Percentiles rank a stretch among this genome's conserved stretches.
Evolutionary conservation across 2,888 invertebrate genomes (phyloP).

Genomic region (Neelides folsomi): DNA sequence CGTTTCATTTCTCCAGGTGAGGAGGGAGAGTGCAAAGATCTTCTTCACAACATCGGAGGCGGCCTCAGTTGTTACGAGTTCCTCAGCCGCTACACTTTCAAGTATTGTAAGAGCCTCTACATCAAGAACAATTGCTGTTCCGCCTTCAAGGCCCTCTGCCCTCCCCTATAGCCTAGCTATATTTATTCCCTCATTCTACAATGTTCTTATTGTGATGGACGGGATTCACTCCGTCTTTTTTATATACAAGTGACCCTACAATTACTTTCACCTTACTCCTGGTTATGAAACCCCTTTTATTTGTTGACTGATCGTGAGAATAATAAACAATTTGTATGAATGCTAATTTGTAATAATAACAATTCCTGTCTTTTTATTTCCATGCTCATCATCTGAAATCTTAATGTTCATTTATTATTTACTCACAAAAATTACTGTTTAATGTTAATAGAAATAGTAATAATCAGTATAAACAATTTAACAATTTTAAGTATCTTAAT

Average conservation of each 20-base stretch:
- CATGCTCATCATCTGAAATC: no score
- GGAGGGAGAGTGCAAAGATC: constrained; percentile 21
- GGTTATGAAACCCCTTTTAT: neutral
- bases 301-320: constrained; percentile 21
- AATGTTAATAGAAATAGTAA: no score
- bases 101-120: constrained; percentile 41
- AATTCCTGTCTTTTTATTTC: no score
- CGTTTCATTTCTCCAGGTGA: neutral
- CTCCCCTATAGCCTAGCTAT: constrained; percentile 3
- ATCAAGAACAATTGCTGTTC: constrained; percentile 41
- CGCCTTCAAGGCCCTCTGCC: constrained; percentile 35
- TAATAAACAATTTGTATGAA: constrained; percentile 11
- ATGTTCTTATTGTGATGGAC: no score
- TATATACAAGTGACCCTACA: no score
- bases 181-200: no score
- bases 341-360: no score
- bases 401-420: no score
- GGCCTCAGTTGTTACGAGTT: constrained; percentile 40
- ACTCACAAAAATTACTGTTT: no score
- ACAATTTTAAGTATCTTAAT: neutral
- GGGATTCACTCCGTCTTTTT: no score
- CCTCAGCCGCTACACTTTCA: constrained; percentile 39
- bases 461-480: neutral
- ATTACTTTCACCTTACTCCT: no score
- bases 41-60: constrained; percentile 32